A percentile compares a stretch with the other conserved stretches of the same genome.
Evolutionary conservation across 23 tunicate genomes (phyloP).

Genomic region (Aplidium turbinatum): DNA sequence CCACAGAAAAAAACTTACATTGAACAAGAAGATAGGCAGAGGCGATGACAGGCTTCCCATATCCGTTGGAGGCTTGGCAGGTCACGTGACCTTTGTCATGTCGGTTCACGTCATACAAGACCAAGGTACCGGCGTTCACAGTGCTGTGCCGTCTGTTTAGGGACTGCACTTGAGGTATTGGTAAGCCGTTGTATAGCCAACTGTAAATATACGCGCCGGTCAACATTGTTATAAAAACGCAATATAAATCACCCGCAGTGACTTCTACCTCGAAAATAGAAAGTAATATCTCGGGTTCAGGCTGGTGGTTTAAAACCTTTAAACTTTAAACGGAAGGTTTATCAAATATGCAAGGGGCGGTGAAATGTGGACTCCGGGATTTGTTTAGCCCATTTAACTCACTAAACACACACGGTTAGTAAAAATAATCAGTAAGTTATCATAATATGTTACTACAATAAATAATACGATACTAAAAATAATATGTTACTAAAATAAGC

Average conservation of each 20-base stretch:
- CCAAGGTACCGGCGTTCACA: conserved; percentile 42
- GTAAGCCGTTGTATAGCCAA: conserved; percentile 63
- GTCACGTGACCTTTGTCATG: conserved; percentile 67
- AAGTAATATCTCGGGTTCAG: too few species aligned
- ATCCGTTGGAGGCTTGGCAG: conserved; percentile 73
- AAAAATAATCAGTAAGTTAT: too few species aligned
- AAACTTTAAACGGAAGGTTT: too few species aligned
- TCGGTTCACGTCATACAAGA: conserved; percentile 44
- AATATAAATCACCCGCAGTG: background rate
- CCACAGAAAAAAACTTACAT: conserved; percentile 38
- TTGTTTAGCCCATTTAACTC: too few species aligned
- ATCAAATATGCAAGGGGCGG: too few species aligned
- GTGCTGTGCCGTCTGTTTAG: conserved; percentile 29
- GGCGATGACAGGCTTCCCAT: conserved; percentile 42
- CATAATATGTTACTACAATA: too few species aligned
- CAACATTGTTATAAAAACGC: background rate
- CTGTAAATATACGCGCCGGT: conserved; percentile 19
- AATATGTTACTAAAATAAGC: too few species aligned
- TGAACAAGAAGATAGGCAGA: conserved; percentile 69
- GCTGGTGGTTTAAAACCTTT: too few species aligned
- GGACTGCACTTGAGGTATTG: background rate
- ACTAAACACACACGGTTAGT: too few species aligned
- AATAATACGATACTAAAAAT: too few species aligned
- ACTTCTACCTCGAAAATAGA: too few species aligned
- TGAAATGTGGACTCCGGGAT: too few species aligned